Percentiles rank a stretch among this genome's conserved stretches.
These are phyloP conservation scores for Latrodectus hesperus DNA, from an alignment of 2,888 invertebrate genomes.

Conservation along the genomic window DNA sequence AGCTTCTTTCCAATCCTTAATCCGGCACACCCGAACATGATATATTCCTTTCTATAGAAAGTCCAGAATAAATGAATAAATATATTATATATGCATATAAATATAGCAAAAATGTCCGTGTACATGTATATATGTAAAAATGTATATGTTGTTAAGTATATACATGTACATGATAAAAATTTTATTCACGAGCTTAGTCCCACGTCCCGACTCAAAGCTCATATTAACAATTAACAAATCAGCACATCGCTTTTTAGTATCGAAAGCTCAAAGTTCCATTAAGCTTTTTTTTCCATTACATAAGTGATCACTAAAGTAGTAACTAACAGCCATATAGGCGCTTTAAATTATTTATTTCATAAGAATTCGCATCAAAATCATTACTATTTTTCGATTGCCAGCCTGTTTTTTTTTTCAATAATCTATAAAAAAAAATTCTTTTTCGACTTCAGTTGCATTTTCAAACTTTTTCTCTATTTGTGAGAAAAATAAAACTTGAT, in stretches of 20 bases:
- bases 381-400: conserved; percentile 1
- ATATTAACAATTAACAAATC: conserved; percentile 50
- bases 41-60: conserved; percentile 64
- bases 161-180: conserved; percentile 60
- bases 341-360: conserved; percentile 40
- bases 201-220: conserved; percentile 61
- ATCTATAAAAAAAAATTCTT: background rate
- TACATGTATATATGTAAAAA: conserved; percentile 64
- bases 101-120: conserved; percentile 48
- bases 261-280: conserved; percentile 62
- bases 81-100: conserved; percentile 55
- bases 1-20: conserved; percentile 65
- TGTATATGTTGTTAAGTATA: conserved; percentile 55
- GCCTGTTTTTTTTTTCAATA: background rate
- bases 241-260: conserved; percentile 56
- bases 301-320: conserved; percentile 13
- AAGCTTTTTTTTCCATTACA: conserved; percentile 24
- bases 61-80: conserved; percentile 48
- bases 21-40: conserved; percentile 50
- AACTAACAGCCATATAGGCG: conserved; percentile 32
- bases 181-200: conserved; percentile 67
- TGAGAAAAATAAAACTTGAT: conserved; percentile 37
- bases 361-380: conserved; percentile 25
- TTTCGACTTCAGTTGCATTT: conserved; percentile 20
- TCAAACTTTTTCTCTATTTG: conserved; percentile 19